Evolutionary conservation across 2,888 invertebrate species (phyloP).

Genomic region (Plebejus argus): DNA sequence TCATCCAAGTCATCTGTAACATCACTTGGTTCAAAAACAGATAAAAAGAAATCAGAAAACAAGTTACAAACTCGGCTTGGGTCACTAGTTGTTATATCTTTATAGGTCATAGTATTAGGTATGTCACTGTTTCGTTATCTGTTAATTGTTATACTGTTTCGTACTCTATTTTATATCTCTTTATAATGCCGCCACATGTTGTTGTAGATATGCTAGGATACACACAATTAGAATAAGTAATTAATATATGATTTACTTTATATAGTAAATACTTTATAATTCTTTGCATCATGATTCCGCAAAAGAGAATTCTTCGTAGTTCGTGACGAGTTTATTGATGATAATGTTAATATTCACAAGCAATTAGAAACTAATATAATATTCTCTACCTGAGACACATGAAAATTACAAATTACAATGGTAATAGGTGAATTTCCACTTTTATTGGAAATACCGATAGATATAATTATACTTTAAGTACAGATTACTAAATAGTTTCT

Average conservation of each 20-base stretch:
- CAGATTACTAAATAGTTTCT: too few species aligned
- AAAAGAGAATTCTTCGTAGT: constrained; percentile 41
- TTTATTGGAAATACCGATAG: not conserved
- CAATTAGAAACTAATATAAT: constrained; percentile 37
- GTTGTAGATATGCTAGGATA: not conserved
- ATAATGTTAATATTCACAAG: constrained; percentile 38
- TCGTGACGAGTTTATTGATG: constrained; percentile 42
- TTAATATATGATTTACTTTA: constrained; percentile 27
- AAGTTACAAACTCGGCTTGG: too few species aligned
- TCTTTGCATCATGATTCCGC: constrained; percentile 37
- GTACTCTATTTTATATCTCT: not conserved
- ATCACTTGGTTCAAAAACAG: too few species aligned
- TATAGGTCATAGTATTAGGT: too few species aligned
- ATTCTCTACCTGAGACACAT: constrained; percentile 4
- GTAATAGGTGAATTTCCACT: not conserved
- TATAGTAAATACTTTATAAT: constrained; percentile 32
- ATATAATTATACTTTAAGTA: too few species aligned
- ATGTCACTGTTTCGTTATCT: too few species aligned
- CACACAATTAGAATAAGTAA: constrained; percentile 24
- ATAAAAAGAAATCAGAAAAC: too few species aligned
- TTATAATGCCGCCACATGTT: constrained; percentile 28
- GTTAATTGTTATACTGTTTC: too few species aligned
- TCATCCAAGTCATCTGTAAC: too few species aligned
- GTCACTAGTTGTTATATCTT: too few species aligned
- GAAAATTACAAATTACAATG: constrained; percentile 3